Percentiles rank a stretch among this genome's conserved stretches.
Conservation (phyloP, 2,888 invertebrate species). For the Latheticus oryzae region DNA sequence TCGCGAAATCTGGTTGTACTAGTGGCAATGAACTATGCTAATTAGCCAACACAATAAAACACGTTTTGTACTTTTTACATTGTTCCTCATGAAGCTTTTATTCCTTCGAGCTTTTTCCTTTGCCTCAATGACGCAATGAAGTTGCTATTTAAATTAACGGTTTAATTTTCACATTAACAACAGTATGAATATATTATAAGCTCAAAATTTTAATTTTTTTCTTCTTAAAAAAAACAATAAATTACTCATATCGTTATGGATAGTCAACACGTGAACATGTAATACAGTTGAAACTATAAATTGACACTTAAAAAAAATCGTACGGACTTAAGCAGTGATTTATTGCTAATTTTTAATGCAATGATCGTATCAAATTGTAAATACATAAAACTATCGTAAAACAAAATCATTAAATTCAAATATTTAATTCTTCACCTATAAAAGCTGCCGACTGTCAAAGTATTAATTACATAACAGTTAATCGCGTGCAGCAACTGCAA, state of each 20-base stretch:
- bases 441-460: conserved; percentile 11
- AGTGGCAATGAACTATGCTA: conserved; percentile 56
- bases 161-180: no score
- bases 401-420: conserved; percentile 29
- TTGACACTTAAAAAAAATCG: no score
- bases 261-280: no score
- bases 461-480: conserved; percentile 19
- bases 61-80: conserved; percentile 47
- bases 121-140: conserved; percentile 32
- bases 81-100: conserved; percentile 30
- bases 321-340: not conserved
- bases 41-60: conserved; percentile 53
- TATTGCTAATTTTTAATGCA: conserved; percentile 8
- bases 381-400: conserved; percentile 21
- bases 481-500: conserved; percentile 3
- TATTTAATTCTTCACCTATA: conserved; percentile 11
- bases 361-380: conserved; percentile 1
- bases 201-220: no score
- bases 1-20: conserved; percentile 28
- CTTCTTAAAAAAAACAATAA: no score
- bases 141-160: conserved; percentile 10
- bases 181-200: no score
- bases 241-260: no score
- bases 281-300: no score
- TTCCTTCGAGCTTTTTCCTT: conserved; percentile 16